Percentiles rank a stretch among this genome's conserved stretches.
Evolutionary conservation across 2,113 vertebrate genomes (phyloP).

Genomic region (Pachycephala philippinensis): DNA sequence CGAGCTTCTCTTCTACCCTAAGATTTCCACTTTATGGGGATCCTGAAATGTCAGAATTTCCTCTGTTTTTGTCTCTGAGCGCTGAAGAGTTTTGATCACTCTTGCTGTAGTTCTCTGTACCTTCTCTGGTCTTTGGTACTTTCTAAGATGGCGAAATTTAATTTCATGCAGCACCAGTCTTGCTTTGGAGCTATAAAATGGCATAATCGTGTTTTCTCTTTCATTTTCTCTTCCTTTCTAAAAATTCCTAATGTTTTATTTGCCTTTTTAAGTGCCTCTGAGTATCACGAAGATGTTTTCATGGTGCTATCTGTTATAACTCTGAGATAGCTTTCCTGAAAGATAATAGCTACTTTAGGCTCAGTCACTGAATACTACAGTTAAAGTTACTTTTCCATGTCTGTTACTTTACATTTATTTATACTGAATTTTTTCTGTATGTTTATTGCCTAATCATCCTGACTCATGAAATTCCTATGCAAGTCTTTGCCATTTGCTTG

Average conservation of each 20-base stretch:
- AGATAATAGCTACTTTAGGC: neutral
- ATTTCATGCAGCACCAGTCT: neutral
- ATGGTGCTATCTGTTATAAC: neutral
- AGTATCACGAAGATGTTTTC: neutral
- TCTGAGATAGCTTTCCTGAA: neutral
- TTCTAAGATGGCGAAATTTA: neutral
- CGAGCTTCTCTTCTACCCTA: neutral
- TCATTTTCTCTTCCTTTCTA: neutral
- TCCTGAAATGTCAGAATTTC: neutral
- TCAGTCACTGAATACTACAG: neutral
- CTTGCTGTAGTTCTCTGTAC: neutral
- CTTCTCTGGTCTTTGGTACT: neutral
- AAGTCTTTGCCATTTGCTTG: neutral
- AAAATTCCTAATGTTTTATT: conserved; percentile 3
- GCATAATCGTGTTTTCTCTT: neutral
- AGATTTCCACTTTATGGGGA: neutral
- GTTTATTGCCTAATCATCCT: conserved; percentile 2
- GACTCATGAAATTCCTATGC: neutral
- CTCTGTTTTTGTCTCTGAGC: neutral
- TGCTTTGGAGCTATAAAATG: neutral
- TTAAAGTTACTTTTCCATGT: neutral
- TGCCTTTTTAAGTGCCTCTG: conserved; percentile 5
- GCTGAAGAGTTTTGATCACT: neutral
- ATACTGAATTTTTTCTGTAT: neutral
- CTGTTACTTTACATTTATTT: conserved; percentile 8